Evolutionary conservation across 2,888 invertebrate genomes (phyloP), one percentile per base, ranked within the genome.

Genomic region (Hirtodrosophila histrioides): DNA sequence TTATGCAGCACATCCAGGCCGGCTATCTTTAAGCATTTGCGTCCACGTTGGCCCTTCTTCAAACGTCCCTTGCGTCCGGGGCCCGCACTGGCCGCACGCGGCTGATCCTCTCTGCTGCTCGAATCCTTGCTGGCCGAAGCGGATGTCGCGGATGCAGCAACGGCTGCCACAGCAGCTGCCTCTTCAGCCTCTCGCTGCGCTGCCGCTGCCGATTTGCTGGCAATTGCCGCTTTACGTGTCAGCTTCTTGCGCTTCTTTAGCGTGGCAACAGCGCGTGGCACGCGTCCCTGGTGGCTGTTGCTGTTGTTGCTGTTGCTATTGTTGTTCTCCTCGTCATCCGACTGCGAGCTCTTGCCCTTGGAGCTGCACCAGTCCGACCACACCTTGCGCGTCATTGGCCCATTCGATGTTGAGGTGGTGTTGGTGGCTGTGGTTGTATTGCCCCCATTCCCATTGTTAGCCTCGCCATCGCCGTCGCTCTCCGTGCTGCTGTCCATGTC

Each of bases 1-100:
- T 95, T 96, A 92, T 98, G 97, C 77, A 98, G 92, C 82, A 97
- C 93, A 92, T 98, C 97, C 82, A 98, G 93, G 12, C 97, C 97
- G 73, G 95, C 96, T 89, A 97, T 97, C 92, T 95, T 95, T 46
- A 95, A 92, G 6, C 94, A 92, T 82, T 95, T 94, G 37, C 94
- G 94, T 79, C 94, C 94, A 83, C 94, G 92, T 4, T 84, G 89
- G 0, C 89, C 90, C 91, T 95, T 95, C 90, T 94, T 94, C 53
- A 94, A 93, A 89, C 94, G 92, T 78, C 95, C 94, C 55, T 91
- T 91, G 45, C 93, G 92, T 0, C 90, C 90, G 1, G 80, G 84
- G 76, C 88, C 87, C 0, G 70, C 69, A 33, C 73, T 76, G 9
- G 75, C 80, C 0, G 78, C 69, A 4, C 87, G 56, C 5, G 79